Evolutionary conservation across 2,888 invertebrate species (phyloP).

Genomic region (Herminia tarsipennalis): DNA sequence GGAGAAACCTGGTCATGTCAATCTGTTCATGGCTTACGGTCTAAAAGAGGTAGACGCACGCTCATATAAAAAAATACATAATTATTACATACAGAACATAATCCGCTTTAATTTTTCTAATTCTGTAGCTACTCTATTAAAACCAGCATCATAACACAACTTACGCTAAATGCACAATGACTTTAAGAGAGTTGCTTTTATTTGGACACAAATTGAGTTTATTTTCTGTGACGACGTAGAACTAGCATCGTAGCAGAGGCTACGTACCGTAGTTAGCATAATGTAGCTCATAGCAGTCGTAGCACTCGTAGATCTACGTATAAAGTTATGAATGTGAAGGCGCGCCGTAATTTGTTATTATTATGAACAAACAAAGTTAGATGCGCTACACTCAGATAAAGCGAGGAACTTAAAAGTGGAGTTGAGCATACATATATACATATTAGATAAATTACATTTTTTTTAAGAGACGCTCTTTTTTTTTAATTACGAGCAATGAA

Average conservation of each 20-base stretch:
- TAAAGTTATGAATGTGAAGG: not conserved
- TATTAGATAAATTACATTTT: no score
- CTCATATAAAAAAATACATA: no score
- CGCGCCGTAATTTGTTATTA: slow-evolving; percentile 3
- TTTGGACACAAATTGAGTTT: slow-evolving; percentile 39
- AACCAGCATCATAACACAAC: no score
- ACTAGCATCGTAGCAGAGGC: slow-evolving; percentile 16
- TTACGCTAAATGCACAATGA: not conserved
- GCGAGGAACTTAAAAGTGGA: not conserved
- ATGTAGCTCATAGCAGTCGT: slow-evolving; percentile 24
- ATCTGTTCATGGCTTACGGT: no score
- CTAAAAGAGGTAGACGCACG: no score
- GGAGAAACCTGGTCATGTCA: no score
- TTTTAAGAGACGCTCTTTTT: no score
- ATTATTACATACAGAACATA: no score
- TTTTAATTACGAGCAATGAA: no score
- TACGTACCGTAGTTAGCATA: slow-evolving; percentile 35
- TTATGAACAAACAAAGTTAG: slow-evolving; percentile 1
- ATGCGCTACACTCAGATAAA: not conserved
- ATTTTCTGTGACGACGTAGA: slow-evolving; percentile 17
- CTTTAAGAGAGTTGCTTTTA: slow-evolving; percentile 7
- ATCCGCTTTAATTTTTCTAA: no score
- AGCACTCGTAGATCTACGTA: slow-evolving; percentile 3
- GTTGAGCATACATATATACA: no score
- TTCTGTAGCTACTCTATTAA: no score